Percentiles rank a stretch among this genome's conserved stretches.
phyloP scores from a whole-genome alignment of 2,113 vertebrate species.

The Cyprinodon tularosa region DNA sequence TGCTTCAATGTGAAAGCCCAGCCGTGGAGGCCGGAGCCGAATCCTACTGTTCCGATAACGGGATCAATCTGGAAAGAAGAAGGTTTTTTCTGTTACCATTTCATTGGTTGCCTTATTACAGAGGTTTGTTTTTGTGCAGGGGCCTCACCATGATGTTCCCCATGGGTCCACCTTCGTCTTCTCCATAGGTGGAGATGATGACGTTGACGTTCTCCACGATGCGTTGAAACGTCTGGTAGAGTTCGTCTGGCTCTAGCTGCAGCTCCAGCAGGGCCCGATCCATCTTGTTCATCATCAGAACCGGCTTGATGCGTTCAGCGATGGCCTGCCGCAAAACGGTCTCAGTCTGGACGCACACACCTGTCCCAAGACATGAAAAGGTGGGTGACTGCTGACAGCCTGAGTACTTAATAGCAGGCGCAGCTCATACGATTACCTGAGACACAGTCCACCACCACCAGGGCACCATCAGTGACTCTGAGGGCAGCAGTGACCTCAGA shows the following conservation, averaged over 20 bases:
- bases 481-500: conserved; percentile 96
- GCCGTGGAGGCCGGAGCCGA: conserved; percentile 93
- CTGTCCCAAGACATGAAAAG: conserved; percentile 62
- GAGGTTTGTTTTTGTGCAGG: not conserved
- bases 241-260: conserved; percentile 89
- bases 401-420: not conserved
- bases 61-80: conserved; percentile 86
- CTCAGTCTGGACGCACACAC: conserved; percentile 95
- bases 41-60: conserved; percentile 89
- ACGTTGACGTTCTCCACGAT: conserved; percentile 95
- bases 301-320: conserved; percentile 92
- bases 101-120: not conserved
- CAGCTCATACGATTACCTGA: conserved; percentile 82
- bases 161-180: conserved; percentile 94
- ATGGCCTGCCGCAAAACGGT: conserved; percentile 95
- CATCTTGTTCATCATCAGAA: conserved; percentile 99
- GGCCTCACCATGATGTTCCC: conserved; percentile 91
- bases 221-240: conserved; percentile 94
- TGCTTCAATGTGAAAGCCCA: conserved; percentile 99
- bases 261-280: conserved; percentile 93
- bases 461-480: conserved; percentile 92
- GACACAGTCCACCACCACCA: conserved; percentile 96
- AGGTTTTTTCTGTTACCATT: not conserved
- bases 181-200: conserved; percentile 95
- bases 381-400: not conserved